A percentile compares a stretch with the other conserved stretches of the same genome.
Evolutionary conservation across 2,888 invertebrate genomes (phyloP).

Genomic region (Melikaiella ostensackeni): DNA sequence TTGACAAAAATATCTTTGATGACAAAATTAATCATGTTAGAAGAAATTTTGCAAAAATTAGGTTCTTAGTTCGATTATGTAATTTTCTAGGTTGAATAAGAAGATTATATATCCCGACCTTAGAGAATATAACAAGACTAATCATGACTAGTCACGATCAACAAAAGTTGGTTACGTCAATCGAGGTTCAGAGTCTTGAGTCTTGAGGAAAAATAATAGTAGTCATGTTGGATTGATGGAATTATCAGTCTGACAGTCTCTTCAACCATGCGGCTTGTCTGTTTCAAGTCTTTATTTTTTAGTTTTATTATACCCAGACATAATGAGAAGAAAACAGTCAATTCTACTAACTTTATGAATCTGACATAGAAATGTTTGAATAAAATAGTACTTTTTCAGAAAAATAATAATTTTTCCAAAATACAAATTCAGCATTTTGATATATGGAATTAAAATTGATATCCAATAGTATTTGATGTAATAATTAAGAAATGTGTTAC

Average conservation of each 20-base stretch:
- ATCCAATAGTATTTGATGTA: not conserved
- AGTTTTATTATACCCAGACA: not conserved
- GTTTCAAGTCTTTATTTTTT: not conserved
- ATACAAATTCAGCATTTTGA: too few relatives aligned
- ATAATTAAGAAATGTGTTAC: not conserved
- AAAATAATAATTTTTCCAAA: too few relatives aligned
- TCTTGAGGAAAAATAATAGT: not conserved
- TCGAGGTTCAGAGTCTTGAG: not conserved
- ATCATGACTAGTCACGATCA: not conserved
- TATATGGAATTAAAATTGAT: not conserved
- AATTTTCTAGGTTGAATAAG: not conserved
- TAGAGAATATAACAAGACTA: not conserved
- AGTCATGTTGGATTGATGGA: not conserved
- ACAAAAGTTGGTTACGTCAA: not conserved
- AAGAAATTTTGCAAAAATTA: not conserved
- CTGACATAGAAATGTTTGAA: too few relatives aligned
- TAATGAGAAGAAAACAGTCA: not conserved
- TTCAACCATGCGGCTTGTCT: not conserved
- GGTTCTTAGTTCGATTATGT: not conserved
- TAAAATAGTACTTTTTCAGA: too few relatives aligned
- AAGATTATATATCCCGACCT: not conserved
- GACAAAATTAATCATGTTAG: too few relatives aligned
- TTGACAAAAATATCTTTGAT: not conserved
- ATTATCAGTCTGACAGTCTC: not conserved
- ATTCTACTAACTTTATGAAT: too few relatives aligned